Evolutionary conservation across 1,140 invertebrate genomes (phyloP).

Genomic region (Bilobella aurantiaca): DNA sequence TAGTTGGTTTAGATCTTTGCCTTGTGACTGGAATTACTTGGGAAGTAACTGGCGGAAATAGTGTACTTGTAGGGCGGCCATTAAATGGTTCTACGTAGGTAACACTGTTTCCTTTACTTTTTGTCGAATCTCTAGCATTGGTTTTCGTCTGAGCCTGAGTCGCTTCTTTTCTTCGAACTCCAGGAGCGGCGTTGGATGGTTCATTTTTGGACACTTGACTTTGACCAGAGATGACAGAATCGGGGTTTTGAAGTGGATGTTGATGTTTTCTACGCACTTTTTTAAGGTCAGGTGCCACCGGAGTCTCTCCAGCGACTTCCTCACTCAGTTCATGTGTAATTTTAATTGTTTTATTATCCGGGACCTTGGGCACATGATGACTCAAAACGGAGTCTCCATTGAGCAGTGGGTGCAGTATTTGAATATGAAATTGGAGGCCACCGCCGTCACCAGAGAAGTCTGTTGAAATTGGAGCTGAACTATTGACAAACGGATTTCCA

Average conservation of each 20-base stretch:
- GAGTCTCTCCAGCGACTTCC: background rate
- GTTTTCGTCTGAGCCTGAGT: background rate
- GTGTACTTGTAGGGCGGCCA: background rate
- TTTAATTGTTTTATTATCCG: conserved; percentile 27
- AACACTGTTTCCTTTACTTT: background rate
- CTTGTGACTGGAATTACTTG: background rate
- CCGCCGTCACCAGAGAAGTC: conserved; percentile 17
- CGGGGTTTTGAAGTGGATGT: conserved; percentile 23
- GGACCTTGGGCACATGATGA: conserved; percentile 18
- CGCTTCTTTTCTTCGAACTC: too few species aligned
- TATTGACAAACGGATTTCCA: conserved; percentile 28
- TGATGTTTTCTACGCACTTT: conserved; percentile 19
- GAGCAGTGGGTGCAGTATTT: conserved; percentile 28
- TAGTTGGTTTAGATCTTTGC: too few species aligned
- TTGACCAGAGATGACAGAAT: conserved; percentile 21
- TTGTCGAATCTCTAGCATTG: background rate
- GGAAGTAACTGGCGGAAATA: background rate
- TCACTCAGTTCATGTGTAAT: conserved; percentile 20
- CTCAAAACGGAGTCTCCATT: conserved; percentile 22
- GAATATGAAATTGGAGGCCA: conserved; percentile 17
- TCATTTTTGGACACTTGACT: conserved; percentile 11
- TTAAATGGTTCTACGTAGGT: background rate
- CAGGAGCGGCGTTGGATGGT: conserved; percentile 5
- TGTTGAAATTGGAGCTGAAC: conserved; percentile 22
- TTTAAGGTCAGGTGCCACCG: conserved; percentile 21